Evolutionary conservation across 1,140 invertebrate genomes (phyloP), one percentile per base, ranked within the genome.

Genomic region (Choristoneura fumiferana): DNA sequence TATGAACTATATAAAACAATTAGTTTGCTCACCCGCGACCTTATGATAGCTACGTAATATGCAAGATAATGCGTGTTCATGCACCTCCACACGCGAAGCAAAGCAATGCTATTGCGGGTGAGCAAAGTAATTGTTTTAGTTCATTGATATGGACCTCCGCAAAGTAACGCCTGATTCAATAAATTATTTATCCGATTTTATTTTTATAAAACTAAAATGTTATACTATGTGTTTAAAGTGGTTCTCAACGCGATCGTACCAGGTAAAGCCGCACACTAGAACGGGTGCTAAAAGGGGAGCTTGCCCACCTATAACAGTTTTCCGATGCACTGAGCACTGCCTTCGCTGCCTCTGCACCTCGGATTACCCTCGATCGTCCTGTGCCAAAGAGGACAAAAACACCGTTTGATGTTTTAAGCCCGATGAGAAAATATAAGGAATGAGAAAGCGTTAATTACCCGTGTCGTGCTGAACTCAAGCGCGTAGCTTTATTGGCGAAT

Each of bases 321-420:
- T 72, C 67, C 73, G 59, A 70, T 76, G 73, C 62, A 60, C 69
- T 76, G 73, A 72, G 62, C 76, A 71, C 63, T 54, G 62, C 65
- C 62, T 65, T 67, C 66, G 69, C 60, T 62, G 65, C 66, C 66
- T 65, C 69, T 70, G 67, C 71, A 76, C 69, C 71, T 71, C 69
- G 73, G 69, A 71, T 79, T 78, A 78, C 70, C 67, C 53, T 36
- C 63, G 67, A 65, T 65, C 67, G 56, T 53, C 34, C 38, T 22
- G 38, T 29, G 18, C 36, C 49, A 61, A 68, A 66, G 39, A 62
- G 62, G 15, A 39, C 58, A 67, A 71, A 71, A 70, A 58, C 10
- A 53, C 33, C 59, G 57, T 69, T 71, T 65, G 60, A 67, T 69
- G 60, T 63, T 72, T 64, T 66, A 64, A 65, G 62, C 58, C 52